phyloP scores from a whole-genome alignment of 2,888 invertebrate species.

The Sminthurinus aureus region DNA sequence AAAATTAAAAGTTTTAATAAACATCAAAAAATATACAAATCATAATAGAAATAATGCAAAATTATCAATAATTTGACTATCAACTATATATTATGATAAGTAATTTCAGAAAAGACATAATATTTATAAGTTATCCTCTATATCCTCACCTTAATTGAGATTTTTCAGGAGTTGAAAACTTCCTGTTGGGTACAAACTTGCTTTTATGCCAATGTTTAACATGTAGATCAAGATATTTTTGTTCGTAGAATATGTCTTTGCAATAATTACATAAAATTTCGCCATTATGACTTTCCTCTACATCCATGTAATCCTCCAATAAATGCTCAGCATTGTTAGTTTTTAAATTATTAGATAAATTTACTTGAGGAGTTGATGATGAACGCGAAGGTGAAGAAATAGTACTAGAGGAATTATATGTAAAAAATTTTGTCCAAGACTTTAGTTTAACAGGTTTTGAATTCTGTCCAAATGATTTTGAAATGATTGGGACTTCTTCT shows the following conservation, averaged over 20 bases:
- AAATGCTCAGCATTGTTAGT: background rate
- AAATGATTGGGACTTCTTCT: too few relatives aligned
- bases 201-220: background rate
- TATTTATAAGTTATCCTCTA: background rate
- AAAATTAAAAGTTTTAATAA: too few relatives aligned
- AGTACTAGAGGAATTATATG: background rate
- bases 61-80: too few relatives aligned
- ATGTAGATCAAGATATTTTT: background rate
- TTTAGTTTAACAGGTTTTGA: background rate
- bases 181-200: background rate
- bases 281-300: background rate
- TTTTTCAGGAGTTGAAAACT: background rate
- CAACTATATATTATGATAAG: too few relatives aligned
- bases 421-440: background rate
- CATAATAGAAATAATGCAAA: background rate
- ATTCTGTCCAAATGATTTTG: too few relatives aligned
- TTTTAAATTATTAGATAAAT: background rate
- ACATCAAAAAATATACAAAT: background rate
- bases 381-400: background rate
- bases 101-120: too few relatives aligned
- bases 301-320: background rate
- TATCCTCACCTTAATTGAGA: background rate
- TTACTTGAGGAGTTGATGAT: background rate
- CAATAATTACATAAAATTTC: background rate
- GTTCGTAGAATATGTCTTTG: background rate